phyloP scores from a whole-genome alignment of 1,140 invertebrate genomes.

The Habropoda laboriosa region DNA sequence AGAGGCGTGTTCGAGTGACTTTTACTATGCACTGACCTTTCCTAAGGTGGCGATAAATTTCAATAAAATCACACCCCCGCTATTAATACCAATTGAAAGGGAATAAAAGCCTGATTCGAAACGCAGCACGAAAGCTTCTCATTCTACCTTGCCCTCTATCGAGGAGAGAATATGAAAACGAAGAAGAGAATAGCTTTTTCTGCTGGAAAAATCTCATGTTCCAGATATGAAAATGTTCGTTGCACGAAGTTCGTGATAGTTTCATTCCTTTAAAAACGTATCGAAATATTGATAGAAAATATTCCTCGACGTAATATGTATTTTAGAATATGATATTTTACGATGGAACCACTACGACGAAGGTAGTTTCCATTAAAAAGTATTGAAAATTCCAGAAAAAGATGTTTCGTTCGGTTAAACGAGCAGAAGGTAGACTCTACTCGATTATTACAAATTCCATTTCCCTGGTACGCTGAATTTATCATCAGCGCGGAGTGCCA shows the following conservation, averaged over 20 bases:
- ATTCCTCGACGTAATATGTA: too few relatives aligned
- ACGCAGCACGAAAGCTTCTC: background rate
- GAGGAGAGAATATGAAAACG: background rate
- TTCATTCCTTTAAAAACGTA: too few relatives aligned
- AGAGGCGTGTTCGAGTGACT: background rate
- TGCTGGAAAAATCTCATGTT: background rate
- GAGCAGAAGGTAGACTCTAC: background rate
- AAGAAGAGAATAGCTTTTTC: too few relatives aligned
- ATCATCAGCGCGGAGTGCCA: background rate
- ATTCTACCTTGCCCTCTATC: background rate
- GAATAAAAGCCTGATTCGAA: background rate
- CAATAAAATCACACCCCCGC: conserved; percentile 4
- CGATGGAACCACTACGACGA: background rate
- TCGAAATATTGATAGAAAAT: too few relatives aligned
- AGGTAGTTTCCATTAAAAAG: background rate
- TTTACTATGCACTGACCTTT: conserved; percentile 2
- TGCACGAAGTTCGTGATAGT: too few relatives aligned
- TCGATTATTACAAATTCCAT: background rate
- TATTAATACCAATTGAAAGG: conserved; percentile 21
- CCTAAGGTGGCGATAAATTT: background rate
- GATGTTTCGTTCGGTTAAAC: background rate
- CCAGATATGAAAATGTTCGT: too few relatives aligned
- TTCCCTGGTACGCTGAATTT: background rate
- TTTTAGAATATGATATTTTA: too few relatives aligned
- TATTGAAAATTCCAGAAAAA: background rate